Evolutionary conservation across 2,113 vertebrate species (phyloP), one percentile per base, ranked within the genome.

Genomic region (Arenaria interpres): DNA sequence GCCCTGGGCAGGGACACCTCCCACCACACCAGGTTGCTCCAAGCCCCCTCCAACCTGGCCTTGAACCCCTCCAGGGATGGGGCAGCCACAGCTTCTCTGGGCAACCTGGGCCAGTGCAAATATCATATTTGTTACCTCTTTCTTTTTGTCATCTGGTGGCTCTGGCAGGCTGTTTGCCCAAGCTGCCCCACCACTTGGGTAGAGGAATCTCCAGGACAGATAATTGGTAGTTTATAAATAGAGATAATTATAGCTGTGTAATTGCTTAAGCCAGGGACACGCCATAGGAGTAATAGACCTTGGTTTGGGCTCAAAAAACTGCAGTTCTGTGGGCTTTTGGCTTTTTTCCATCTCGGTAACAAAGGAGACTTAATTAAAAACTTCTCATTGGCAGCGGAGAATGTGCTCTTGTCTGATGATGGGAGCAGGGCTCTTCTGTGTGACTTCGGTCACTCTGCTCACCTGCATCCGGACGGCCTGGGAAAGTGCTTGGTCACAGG

Each of bases 361-460:
- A 60, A 53, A 59, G 43, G 45, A 60, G 15, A 50, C 24, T 66
- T 71, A 35, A 89, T 23, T 23, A 30, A 54, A 33, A 32, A 8
- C 39, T 90, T 97, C 30, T 93, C 14, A 0, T 95, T 95, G 96
- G 46, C 98, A 99, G 99, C 99, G 69, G 99, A 99, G 97, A 99
- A 99, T 1, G 98, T 99, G 94, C 97, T 99, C 81, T 97, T 99
- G 96, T 99, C 99, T 18, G 98, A 98, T 1, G 98, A 99, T 23
- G 99, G 99, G 24, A 98, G 97, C 97, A 98, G 98, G 28, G 98
- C 98, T 16, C 99, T 99, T 72, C 98, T 99, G 69, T 99, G 99
- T 56, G 99, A 99, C 94, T 99, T 99, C 14, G 99, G 99, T 60
- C 98, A 99, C 46, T 99, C 99, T 2, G 98, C 99, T 96, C 98